Conservation (phyloP, 2,888 invertebrate species). For the Meteorus cinctellus region DNA sequence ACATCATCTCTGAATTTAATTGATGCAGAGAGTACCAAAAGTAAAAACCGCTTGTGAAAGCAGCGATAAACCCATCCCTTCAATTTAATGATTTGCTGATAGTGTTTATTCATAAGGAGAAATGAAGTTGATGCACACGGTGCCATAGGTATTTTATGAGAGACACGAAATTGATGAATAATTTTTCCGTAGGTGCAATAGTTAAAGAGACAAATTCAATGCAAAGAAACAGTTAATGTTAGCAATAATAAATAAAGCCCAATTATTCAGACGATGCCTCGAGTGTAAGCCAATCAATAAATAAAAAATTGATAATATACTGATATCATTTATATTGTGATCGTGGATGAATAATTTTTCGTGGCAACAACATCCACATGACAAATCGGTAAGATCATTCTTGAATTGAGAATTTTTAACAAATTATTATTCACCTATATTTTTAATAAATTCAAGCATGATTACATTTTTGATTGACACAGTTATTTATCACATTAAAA, state of each 20-base stretch:
- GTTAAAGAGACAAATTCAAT: slow-evolving; percentile 9
- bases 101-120: neutral
- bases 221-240: neutral
- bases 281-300: slow-evolving; percentile 2
- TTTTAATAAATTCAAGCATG: slow-evolving; percentile 15
- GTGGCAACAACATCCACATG: slow-evolving; percentile 8
- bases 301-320: slow-evolving; percentile 1
- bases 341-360: neutral
- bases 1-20: neutral
- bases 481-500: neutral
- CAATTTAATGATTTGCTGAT: neutral
- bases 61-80: neutral
- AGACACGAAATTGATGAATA: neutral
- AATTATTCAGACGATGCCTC: slow-evolving; percentile 30
- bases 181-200: neutral
- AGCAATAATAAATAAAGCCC: neutral
- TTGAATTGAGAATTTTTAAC: neutral
- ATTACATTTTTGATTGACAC: neutral
- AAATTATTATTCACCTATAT: slow-evolving; percentile 4
- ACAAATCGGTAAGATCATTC: slow-evolving; percentile 8
- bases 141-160: neutral
- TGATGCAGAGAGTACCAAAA: neutral
- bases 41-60: neutral
- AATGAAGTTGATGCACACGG: neutral
- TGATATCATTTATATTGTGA: neutral